These are phyloP conservation scores for Ichneumoninae sp. DNA, from an alignment of 2,888 invertebrate species.

Conservation along the genomic window DNA sequence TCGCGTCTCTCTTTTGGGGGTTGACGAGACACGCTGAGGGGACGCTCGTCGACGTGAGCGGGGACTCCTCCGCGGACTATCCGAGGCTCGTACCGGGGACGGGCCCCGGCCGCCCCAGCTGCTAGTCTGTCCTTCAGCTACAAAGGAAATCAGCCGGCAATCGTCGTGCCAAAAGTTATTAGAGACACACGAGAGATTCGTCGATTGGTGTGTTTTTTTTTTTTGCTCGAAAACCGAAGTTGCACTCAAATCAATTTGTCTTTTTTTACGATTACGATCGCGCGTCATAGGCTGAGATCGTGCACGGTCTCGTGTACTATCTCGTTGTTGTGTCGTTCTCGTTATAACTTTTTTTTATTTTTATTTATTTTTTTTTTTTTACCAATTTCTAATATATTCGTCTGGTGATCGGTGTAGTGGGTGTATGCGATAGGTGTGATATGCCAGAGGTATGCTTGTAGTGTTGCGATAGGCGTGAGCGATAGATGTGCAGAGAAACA, in stretches of 20 bases:
- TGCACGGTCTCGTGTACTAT: conserved; percentile 62
- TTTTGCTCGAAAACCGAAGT: conserved; percentile 56
- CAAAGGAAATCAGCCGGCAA: conserved; percentile 80
- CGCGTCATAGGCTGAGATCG: conserved; percentile 42
- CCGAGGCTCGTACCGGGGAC: conserved; percentile 70
- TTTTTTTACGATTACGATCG: background rate
- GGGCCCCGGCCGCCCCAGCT: conserved; percentile 83
- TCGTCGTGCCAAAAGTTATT: conserved; percentile 78
- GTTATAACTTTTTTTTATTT: conserved; percentile 19
- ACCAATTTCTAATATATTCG: conserved; percentile 31
- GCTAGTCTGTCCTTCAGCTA: conserved; percentile 81
- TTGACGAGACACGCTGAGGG: conserved; percentile 71
- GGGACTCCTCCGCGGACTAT: conserved; percentile 76
- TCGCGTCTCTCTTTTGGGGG: conserved; percentile 72
- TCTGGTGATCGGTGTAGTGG: conserved; percentile 59
- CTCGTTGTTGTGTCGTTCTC: conserved; percentile 66
- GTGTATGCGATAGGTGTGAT: conserved; percentile 41
- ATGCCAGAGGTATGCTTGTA: conserved; percentile 49
- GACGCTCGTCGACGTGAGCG: conserved; percentile 76
- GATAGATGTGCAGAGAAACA: conserved; percentile 46
- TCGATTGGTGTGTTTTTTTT: conserved; percentile 66
- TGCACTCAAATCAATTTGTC: conserved; percentile 8
- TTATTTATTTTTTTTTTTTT: conserved; percentile 12
- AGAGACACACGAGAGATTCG: conserved; percentile 71
- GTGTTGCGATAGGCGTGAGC: conserved; percentile 55